phyloP scores from a whole-genome alignment of 1,140 invertebrate species.

The Eumaeus atala region DNA sequence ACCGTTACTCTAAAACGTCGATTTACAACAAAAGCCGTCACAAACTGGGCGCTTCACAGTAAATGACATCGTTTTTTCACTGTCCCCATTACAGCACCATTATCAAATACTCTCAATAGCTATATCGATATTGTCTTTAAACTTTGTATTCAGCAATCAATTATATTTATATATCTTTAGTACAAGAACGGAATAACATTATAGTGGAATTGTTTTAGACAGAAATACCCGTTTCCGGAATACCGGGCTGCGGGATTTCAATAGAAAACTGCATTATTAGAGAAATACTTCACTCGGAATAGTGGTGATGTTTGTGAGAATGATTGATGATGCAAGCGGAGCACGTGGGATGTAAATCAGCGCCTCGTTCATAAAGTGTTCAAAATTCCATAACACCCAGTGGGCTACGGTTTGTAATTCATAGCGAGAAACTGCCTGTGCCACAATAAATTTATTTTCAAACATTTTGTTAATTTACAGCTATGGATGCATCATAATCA shows the following conservation, averaged over 20 bases:
- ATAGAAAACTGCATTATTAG: slow-evolving; percentile 17
- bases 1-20: too few species aligned
- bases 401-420: neutral
- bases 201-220: slow-evolving; percentile 8
- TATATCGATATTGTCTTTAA: too few species aligned
- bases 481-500: too few species aligned
- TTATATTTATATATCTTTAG: slow-evolving; percentile 4
- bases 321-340: slow-evolving; percentile 8
- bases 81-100: too few species aligned
- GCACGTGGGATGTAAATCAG: neutral
- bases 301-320: slow-evolving; percentile 7
- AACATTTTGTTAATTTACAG: too few species aligned
- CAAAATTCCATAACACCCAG: slow-evolving; percentile 5
- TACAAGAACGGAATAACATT: slow-evolving; percentile 11
- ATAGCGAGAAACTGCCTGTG: neutral
- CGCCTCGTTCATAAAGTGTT: neutral
- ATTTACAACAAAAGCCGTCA: too few species aligned
- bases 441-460: too few species aligned
- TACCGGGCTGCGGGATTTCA: neutral
- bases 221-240: neutral
- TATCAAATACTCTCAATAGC: too few species aligned
- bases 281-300: slow-evolving; percentile 15
- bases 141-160: slow-evolving; percentile 6
- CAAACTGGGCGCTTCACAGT: too few species aligned
- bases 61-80: too few species aligned